Base-by-base conservation (phyloP, 2,888 invertebrate species). In the Leucozona laternaria region DNA sequence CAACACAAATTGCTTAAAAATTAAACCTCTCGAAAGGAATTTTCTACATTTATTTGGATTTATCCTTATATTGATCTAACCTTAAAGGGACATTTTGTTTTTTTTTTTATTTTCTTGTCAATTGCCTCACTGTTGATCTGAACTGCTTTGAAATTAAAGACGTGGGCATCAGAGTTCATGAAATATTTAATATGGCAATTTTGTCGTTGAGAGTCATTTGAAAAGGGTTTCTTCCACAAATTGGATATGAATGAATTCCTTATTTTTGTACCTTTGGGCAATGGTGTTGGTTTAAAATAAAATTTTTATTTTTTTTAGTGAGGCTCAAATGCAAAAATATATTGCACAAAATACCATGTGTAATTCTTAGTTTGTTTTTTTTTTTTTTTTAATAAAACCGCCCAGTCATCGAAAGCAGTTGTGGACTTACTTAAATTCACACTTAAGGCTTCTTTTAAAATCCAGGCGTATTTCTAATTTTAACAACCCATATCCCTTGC, bases 1-100 rank as follows among this genome's bases (percentile, higher is more conserved):
- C 84, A 84, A 66, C 75, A 66, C 11, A 53, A 84, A 43, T 43
- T 50, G 66, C 37, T 50, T 66, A 11, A 34, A 64, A 48, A 48
- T 34, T 48, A 48, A 66, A 66, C 66, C 48, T 15, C 8, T 20
- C 48, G n/a, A 48, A 48, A 34, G 48, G 20, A 66, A 31, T 66
- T 66, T 34, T 34, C 11, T 28, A 64, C 31, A 20, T 66, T 66
- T 66, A 48, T 66, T 66, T 31, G 45, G 7, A 6, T 31, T 48
- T 45, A 64, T 48, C 20, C 28, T 48, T 31, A 22, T 48, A 7
- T 48, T 37, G 22, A 37, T 40, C 37, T 40, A 40, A 25, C 25
- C 68, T 40, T 68, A 2, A 53, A 37, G 68, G 37, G 68, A 68
- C 2, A 53, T 34, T 53, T 48, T 20, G 13, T 8, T 7, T 68